Evolutionary conservation across 2,113 vertebrate species (phyloP).

Genomic region (Apodemus speciosus): DNA sequence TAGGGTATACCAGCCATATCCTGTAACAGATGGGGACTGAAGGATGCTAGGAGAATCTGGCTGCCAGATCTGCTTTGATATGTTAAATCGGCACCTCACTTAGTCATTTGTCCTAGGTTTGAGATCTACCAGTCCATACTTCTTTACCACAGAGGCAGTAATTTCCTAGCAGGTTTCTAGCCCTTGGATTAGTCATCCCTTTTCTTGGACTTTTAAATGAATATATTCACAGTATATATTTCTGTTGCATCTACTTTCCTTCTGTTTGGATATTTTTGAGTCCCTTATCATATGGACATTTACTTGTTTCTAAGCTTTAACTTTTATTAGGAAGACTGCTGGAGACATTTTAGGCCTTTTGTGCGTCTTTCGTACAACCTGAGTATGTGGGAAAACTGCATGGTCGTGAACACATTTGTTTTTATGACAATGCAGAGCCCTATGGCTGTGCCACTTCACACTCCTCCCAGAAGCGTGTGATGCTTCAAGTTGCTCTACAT

Average conservation of each 20-base stretch:
- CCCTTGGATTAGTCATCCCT: not conserved
- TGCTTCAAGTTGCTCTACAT: not conserved
- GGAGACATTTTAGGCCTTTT: not conserved
- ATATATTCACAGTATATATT: not conserved
- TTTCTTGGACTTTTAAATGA: not conserved
- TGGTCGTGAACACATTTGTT: not conserved
- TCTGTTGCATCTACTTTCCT: not conserved
- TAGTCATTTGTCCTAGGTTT: not conserved
- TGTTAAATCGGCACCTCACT: not conserved
- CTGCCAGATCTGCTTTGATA: not conserved
- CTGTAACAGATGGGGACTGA: not conserved
- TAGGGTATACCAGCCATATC: not conserved
- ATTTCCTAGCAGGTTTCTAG: not conserved
- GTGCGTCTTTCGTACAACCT: not conserved
- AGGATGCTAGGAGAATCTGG: not conserved
- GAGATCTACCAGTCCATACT: not conserved
- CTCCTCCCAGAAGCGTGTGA: not conserved
- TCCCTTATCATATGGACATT: not conserved
- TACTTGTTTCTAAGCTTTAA: not conserved
- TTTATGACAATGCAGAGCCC: not conserved
- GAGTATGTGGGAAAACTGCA: not conserved
- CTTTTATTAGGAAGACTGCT: not conserved
- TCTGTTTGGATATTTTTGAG: not conserved
- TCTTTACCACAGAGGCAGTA: not conserved
- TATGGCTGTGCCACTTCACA: not conserved